A percentile compares a stretch with the other conserved stretches of the same genome.
These are phyloP conservation scores for Ypsolopha scabrella DNA, from an alignment of 2,888 invertebrate genomes.

Conservation along the genomic window DNA sequence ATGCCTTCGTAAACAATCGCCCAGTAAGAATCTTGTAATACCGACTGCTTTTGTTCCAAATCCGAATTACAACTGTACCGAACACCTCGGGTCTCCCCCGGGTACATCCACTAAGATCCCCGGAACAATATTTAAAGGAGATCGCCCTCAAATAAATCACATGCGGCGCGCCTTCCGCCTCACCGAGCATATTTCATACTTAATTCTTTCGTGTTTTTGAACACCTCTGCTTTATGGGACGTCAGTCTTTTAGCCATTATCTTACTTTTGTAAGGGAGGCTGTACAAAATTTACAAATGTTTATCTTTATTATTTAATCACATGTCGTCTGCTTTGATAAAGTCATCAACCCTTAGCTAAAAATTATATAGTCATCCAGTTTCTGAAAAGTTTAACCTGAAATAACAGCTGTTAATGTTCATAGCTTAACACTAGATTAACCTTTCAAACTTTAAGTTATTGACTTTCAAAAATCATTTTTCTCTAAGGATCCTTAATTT, in stretches of 20 bases:
- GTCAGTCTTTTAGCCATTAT: conserved; percentile 28
- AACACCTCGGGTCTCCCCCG: conserved; percentile 4
- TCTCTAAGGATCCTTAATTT: too few relatives aligned
- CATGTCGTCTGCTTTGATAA: background rate
- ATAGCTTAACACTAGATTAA: too few relatives aligned
- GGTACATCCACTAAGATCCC: conserved; percentile 16
- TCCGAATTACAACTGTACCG: background rate
- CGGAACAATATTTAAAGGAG: conserved; percentile 29
- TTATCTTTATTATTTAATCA: background rate
- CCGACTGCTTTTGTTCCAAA: too few relatives aligned
- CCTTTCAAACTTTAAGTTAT: too few relatives aligned
- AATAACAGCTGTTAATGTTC: too few relatives aligned
- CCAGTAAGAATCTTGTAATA: too few relatives aligned
- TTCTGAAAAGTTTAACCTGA: too few relatives aligned
- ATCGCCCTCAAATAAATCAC: conserved; percentile 61
- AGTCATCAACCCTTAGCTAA: too few relatives aligned
- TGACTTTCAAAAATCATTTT: too few relatives aligned
- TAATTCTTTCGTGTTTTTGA: conserved; percentile 59
- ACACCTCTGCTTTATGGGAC: conserved; percentile 44
- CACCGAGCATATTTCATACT: conserved; percentile 66
- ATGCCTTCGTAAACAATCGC: background rate
- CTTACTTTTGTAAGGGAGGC: background rate
- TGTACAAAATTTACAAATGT: background rate
- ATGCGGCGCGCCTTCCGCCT: conserved; percentile 25
- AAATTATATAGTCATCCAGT: too few relatives aligned